phyloP scores from a whole-genome alignment of 2,888 invertebrate species.

The Microctonus brassicae region DNA sequence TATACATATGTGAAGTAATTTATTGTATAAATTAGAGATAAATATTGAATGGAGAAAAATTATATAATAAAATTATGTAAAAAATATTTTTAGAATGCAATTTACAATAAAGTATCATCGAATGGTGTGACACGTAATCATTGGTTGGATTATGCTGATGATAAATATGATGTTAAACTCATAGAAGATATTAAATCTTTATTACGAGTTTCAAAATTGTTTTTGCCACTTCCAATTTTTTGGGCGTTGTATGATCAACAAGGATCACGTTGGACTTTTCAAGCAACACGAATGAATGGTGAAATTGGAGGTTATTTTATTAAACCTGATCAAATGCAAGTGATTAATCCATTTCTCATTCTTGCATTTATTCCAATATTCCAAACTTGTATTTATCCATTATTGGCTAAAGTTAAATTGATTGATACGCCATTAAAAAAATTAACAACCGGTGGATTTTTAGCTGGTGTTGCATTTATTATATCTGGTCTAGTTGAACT shows the following conservation, averaged over 20 bases:
- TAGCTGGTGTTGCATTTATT: constrained; percentile 89
- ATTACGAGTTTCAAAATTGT: constrained; percentile 83
- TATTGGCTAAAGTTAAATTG: constrained; percentile 78
- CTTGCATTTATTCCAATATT: constrained; percentile 88
- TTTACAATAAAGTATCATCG: constrained; percentile 67
- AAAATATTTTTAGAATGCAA: constrained; percentile 69
- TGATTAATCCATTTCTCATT: constrained; percentile 89
- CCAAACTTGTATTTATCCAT: constrained; percentile 84
- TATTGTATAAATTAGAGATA: background rate
- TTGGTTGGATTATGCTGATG: constrained; percentile 93
- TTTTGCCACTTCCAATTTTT: constrained; percentile 93
- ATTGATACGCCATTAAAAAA: constrained; percentile 86
- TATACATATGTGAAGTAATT: constrained; percentile 2
- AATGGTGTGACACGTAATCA: constrained; percentile 77
- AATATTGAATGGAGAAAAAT: no score
- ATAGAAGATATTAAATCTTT: constrained; percentile 86
- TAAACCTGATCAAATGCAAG: constrained; percentile 96
- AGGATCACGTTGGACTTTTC: constrained; percentile 94
- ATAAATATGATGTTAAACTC: constrained; percentile 78
- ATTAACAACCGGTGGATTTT: constrained; percentile 87
- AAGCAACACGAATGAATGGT: constrained; percentile 91
- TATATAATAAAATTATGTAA: no score
- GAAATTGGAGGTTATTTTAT: constrained; percentile 80
- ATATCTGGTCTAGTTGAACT: constrained; percentile 89
- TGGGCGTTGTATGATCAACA: constrained; percentile 98